These are phyloP conservation scores for Nematolebias whitei DNA, from an alignment of 2,113 vertebrate genomes.

Conservation along the genomic window DNA sequence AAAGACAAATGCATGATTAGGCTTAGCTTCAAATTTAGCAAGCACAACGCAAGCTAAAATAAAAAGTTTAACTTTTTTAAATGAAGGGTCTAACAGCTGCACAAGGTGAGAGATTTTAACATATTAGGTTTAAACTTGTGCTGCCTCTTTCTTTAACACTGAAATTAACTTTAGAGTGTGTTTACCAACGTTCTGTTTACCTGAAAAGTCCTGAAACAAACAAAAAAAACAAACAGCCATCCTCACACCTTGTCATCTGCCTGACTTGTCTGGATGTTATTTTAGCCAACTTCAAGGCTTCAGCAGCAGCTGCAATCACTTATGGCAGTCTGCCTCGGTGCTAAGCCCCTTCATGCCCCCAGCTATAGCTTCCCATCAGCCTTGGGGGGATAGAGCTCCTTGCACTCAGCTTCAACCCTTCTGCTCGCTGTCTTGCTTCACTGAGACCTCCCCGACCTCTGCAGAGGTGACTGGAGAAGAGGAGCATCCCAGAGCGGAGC, in stretches of 20 bases:
- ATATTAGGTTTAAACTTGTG: too few species aligned
- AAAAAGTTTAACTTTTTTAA: too few species aligned
- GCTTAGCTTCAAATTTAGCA: neutral
- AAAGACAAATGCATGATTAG: constrained; percentile 1
- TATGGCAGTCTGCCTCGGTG: constrained; percentile 71
- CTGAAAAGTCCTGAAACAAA: constrained; percentile 26
- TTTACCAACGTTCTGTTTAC: constrained; percentile 37
- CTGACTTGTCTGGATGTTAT: constrained; percentile 79
- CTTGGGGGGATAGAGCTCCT: constrained; percentile 70
- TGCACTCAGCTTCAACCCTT: constrained; percentile 71
- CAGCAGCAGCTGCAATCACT: constrained; percentile 80
- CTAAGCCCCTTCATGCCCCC: constrained; percentile 69
- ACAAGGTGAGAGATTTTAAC: too few species aligned
- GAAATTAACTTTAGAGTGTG: constrained; percentile 5
- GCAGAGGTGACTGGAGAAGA: constrained; percentile 63
- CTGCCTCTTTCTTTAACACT: constrained; percentile 3
- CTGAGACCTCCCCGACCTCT: constrained; percentile 65
- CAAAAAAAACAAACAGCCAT: constrained; percentile 68
- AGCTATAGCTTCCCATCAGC: constrained; percentile 73
- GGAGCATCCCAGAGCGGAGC: constrained; percentile 34
- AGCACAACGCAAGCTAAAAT: too few species aligned
- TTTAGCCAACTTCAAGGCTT: constrained; percentile 82
- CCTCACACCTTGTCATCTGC: constrained; percentile 78
- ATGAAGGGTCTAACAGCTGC: too few species aligned
- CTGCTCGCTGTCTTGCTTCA: constrained; percentile 54